phyloP scores from a whole-genome alignment of 2,113 vertebrate genomes.

The Vimba vimba region DNA sequence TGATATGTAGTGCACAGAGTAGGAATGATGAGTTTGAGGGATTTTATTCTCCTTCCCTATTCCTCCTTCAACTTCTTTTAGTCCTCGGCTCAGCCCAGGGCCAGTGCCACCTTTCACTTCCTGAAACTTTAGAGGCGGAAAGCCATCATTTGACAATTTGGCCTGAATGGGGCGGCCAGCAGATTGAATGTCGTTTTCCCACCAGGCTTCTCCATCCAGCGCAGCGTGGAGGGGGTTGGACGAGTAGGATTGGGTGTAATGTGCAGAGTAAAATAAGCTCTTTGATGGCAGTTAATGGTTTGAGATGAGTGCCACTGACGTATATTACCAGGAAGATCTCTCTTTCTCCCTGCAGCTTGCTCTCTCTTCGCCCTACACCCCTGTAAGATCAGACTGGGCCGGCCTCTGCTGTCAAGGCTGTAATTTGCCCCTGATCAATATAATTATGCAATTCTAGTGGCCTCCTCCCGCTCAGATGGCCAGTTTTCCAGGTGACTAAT shows the following conservation, averaged over 20 bases:
- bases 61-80: conserved; percentile 25
- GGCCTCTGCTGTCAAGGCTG: conserved; percentile 71
- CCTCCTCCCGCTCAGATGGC: conserved; percentile 51
- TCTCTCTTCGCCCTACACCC: conserved; percentile 67
- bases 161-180: conserved; percentile 75
- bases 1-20: background rate
- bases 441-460: conserved; percentile 76
- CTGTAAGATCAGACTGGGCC: conserved; percentile 74
- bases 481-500: conserved; percentile 47
- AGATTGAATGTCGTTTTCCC: conserved; percentile 93
- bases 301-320: conserved; percentile 78
- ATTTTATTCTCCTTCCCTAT: conserved; percentile 14
- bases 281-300: conserved; percentile 86
- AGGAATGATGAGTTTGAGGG: conserved; percentile 9
- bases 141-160: conserved; percentile 91
- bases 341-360: conserved; percentile 50
- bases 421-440: conserved; percentile 79
- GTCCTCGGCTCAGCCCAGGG: conserved; percentile 12
- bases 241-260: conserved; percentile 76
- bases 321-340: conserved; percentile 77
- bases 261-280: conserved; percentile 87
- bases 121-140: conserved; percentile 79
- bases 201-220: conserved; percentile 84
- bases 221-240: conserved; percentile 70
- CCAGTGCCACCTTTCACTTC: conserved; percentile 73